Evolutionary conservation across 2,797 vertebrate genomes (phyloP), one percentile per base, ranked within the genome.

Genomic region (Micropoecilia bifurca): DNA sequence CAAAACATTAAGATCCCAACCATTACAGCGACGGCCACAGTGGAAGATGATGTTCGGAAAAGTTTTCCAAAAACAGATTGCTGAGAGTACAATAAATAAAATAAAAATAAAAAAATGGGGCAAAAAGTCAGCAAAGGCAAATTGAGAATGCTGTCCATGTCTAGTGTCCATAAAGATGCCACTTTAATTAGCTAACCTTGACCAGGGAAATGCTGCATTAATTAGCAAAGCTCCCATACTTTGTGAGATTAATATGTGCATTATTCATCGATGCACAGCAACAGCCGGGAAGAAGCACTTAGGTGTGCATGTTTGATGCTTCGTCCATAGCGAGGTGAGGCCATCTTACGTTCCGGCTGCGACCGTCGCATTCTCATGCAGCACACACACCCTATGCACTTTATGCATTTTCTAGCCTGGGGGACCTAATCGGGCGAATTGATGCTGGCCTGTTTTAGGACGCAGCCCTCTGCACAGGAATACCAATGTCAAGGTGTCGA

Each of bases 251-350:
- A 92, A 88, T 85, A 87, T 89, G 89, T 92, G 80, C 90, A 93
- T 95, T 93, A 94, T 94, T 95, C 88, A 93, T 92, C 7, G 69
- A 75, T 81, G 85, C 82, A 46, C 75, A 3, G 83, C 72, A 85
- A 78, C 80, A 75, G 84, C 78, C 22, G 25, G 78, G 76, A 85
- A 84, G 77, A 85, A 86, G 82, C 81, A 80, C 83, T 90, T 91
- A 45, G 28, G 69, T 77, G 80, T 71, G 82, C 77, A 59, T 80
- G 85, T 90, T 69, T 63, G 81, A 85, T 84, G 80, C 72, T 71
- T 46, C 10, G 79, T 85, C 83, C 83, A 73, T 71, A 77, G 75
- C 74, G 79, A 75, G 61, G 77, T 45, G 79, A 89, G 86, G 86
- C 83, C 82, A 59, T 85, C 83, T 83, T 83, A 74, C 78, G 76